Base-by-base conservation (phyloP, 2,888 invertebrate species). In the Doris montereyensis region DNA sequence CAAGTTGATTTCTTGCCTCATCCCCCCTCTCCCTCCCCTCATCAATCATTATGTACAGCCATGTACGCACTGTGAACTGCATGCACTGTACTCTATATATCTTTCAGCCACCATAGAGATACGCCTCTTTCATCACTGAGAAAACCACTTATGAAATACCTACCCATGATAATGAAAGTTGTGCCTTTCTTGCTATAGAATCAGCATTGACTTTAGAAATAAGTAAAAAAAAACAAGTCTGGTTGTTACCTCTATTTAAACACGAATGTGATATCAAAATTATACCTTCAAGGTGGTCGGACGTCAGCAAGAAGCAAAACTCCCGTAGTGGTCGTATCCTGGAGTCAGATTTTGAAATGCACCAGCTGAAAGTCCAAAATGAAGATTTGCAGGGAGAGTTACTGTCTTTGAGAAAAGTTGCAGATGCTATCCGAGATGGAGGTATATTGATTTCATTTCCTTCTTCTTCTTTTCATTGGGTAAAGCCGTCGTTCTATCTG, bases 381-480 rank as follows among this genome's bases (percentile, higher is more conserved):
- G 81, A 85, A 35, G 85, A 87, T 35, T 78, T 86, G 73, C 82
- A 84, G 70, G 74, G 78, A 32, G 87, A 87, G 67, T 85, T 87
- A 1, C 80, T 81, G 30, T 82, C 85, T 2, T 84, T 86, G 62
- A 81, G 85, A 10, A 84, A 85, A 34, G 86, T 87, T 13, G 86
- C 85, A 4, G 83, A 85, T 32, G 86, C 87, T 5, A 82, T 86
- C 67, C 84, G 84, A 67, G 84, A 83, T 81, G 87, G 87, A 83
- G 86, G 88, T 88, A 77, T n/a, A n/a, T n/a, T n/a, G n/a, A n/a
- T n/a, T n/a, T n/a, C n/a, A n/a, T n/a, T n/a, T n/a, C n/a, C n/a
- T n/a, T n/a, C n/a, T n/a, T n/a, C n/a, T n/a, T n/a, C n/a, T n/a
- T n/a, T n/a, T n/a, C n/a, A n/a, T n/a, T n/a, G n/a, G n/a, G n/a